Conservation (phyloP, 2,888 invertebrate species). For the Sarcophaga caerulescens region DNA sequence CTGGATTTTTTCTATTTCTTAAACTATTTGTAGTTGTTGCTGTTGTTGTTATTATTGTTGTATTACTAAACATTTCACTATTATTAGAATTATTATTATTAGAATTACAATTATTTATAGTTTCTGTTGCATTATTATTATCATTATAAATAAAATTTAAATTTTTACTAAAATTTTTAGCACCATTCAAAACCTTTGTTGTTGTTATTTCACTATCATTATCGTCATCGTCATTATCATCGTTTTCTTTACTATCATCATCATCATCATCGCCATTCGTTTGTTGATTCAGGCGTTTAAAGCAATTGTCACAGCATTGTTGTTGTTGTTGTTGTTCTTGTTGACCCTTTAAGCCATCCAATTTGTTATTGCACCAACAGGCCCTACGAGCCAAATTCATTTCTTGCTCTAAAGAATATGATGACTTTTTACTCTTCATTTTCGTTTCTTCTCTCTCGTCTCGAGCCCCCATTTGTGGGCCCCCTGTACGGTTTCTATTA, state of each 20-base stretch:
- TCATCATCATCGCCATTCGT: constrained; percentile 22
- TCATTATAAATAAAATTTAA: constrained; percentile 47
- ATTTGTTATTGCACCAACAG: constrained; percentile 82
- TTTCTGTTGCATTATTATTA: constrained; percentile 23
- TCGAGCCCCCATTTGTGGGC: constrained; percentile 9
- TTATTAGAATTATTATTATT: constrained; percentile 47
- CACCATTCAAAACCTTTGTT: constrained; percentile 74
- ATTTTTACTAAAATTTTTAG: constrained; percentile 72
- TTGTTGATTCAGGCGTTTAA: constrained; percentile 65
- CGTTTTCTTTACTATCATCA: constrained; percentile 59
- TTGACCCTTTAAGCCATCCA: constrained; percentile 56
- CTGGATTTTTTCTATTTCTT: constrained; percentile 58
- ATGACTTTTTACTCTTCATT: constrained; percentile 74
- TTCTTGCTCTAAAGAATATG: constrained; percentile 84
- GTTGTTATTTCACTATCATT: constrained; percentile 65
- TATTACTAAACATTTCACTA: constrained; percentile 61
- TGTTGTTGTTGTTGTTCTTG: constrained; percentile 47
- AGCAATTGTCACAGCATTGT: constrained; percentile 66
- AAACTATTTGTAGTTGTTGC: constrained; percentile 59
- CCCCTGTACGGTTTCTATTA: constrained; percentile 50
- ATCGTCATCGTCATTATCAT: constrained; percentile 38
- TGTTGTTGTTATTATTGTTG: constrained; percentile 38
- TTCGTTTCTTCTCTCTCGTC: constrained; percentile 70
- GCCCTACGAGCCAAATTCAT: constrained; percentile 87
- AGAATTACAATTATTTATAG: constrained; percentile 8